Evolutionary conservation across 2,888 invertebrate genomes (phyloP).

Genomic region (Xestia xanthographa): DNA sequence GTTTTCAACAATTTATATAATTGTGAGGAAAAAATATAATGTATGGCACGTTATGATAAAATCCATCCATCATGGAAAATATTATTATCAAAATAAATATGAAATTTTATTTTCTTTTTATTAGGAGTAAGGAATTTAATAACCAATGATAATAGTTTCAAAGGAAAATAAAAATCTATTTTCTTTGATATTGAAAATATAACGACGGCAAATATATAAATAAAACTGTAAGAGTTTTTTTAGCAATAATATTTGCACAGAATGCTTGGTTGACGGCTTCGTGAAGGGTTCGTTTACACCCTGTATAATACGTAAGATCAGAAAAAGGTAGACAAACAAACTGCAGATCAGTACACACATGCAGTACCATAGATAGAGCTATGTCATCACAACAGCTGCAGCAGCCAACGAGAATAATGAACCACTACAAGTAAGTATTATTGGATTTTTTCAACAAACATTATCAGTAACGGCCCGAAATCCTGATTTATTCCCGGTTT

Average conservation of each 20-base stretch:
- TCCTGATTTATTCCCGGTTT: neutral
- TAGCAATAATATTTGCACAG: no score
- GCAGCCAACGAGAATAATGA: slow-evolving; percentile 79
- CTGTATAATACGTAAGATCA: neutral
- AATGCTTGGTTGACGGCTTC: no score
- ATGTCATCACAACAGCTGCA: slow-evolving; percentile 64
- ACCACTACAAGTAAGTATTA: slow-evolving; percentile 68
- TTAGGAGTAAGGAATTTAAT: slow-evolving; percentile 61
- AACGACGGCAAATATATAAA: slow-evolving; percentile 4
- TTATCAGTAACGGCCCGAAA: neutral
- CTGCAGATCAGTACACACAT: slow-evolving; percentile 45
- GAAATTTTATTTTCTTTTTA: slow-evolving; percentile 37
- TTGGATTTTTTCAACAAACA: neutral
- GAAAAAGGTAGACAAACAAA: slow-evolving; percentile 25
- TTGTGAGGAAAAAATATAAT: neutral
- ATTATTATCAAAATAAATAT: slow-evolving; percentile 23
- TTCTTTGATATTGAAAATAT: slow-evolving; percentile 36
- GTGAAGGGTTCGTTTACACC: no score
- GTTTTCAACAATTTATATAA: slow-evolving; percentile 10
- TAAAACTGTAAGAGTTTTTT: no score
- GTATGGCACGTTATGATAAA: neutral
- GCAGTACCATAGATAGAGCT: slow-evolving; percentile 56
- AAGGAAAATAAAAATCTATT: slow-evolving; percentile 43
- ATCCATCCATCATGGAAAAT: slow-evolving; percentile 19
- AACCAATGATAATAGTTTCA: slow-evolving; percentile 55